Evolutionary conservation across 1,140 invertebrate genomes (phyloP).

Genomic region (Brachionus koreanus): DNA sequence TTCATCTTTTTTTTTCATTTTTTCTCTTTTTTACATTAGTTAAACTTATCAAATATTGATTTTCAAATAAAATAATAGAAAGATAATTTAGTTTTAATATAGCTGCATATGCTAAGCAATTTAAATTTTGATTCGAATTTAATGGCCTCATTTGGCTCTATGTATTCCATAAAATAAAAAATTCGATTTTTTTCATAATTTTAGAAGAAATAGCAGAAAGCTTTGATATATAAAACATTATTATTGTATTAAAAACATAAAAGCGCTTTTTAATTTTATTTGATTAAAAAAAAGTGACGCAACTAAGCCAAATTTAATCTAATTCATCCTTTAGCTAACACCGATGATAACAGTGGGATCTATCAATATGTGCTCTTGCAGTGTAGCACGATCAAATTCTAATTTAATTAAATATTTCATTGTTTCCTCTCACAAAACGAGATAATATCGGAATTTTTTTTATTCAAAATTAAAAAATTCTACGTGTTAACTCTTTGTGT

Average conservation of each 20-base stretch:
- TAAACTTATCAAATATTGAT: constrained; percentile 5
- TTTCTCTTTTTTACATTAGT: neutral
- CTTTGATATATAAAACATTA: too few species aligned
- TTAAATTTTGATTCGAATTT: neutral
- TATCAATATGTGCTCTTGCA: neutral
- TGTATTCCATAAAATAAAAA: neutral
- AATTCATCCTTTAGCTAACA: neutral
- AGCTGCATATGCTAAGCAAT: neutral
- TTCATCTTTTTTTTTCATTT: neutral
- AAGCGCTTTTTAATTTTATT: too few species aligned
- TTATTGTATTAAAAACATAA: too few species aligned
- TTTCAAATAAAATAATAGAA: neutral
- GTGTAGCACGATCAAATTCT: neutral
- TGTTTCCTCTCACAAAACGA: neutral
- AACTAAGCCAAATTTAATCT: neutral
- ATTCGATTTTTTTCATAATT: neutral
- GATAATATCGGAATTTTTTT: neutral
- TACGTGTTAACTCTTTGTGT: neutral
- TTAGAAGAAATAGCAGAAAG: neutral
- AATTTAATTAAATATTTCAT: constrained; percentile 12
- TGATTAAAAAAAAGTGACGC: neutral
- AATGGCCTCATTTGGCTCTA: neutral
- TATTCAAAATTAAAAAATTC: neutral
- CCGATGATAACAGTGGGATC: neutral
- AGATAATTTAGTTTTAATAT: neutral